Evolutionary conservation across 1,140 invertebrate genomes (phyloP).

Genomic region (Phymorhynchus buccinoides): DNA sequence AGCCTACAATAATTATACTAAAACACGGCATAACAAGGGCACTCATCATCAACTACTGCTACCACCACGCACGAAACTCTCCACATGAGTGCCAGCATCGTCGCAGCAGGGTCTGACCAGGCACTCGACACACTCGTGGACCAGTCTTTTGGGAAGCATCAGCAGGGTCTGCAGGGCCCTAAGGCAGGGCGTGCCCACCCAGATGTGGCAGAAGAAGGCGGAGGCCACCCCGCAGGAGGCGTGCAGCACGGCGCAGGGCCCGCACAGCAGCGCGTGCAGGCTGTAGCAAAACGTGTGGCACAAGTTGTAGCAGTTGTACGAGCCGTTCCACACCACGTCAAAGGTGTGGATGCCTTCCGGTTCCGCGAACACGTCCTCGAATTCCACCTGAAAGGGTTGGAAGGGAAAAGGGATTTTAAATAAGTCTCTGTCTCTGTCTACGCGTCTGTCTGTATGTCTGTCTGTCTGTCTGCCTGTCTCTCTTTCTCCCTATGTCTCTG

Average conservation of each 20-base stretch:
- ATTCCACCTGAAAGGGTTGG: not conserved
- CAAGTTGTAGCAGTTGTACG: not conserved
- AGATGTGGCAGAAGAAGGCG: conserved; percentile 5
- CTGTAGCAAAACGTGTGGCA: not conserved
- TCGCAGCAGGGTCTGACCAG: not conserved
- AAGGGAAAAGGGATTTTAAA: too few species aligned
- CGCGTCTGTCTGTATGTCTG: too few species aligned
- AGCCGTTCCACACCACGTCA: not conserved
- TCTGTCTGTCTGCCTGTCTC: too few species aligned
- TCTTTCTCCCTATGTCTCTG: too few species aligned
- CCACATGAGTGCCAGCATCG: not conserved
- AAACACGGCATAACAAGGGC: too few species aligned
- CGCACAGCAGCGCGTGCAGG: not conserved
- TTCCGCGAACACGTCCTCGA: not conserved
- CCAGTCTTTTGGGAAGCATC: not conserved
- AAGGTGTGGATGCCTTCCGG: not conserved
- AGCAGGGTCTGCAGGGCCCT: not conserved
- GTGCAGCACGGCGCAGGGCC: not conserved
- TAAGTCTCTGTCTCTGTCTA: too few species aligned
- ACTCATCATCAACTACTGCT: too few species aligned
- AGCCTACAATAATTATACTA: too few species aligned
- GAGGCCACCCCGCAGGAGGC: not conserved
- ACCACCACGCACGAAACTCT: too few species aligned
- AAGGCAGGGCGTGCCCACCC: not conserved
- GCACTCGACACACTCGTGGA: not conserved